Evolutionary conservation across 2,113 vertebrate species (phyloP).

Genomic region (Gymnorhina tibicen): DNA sequence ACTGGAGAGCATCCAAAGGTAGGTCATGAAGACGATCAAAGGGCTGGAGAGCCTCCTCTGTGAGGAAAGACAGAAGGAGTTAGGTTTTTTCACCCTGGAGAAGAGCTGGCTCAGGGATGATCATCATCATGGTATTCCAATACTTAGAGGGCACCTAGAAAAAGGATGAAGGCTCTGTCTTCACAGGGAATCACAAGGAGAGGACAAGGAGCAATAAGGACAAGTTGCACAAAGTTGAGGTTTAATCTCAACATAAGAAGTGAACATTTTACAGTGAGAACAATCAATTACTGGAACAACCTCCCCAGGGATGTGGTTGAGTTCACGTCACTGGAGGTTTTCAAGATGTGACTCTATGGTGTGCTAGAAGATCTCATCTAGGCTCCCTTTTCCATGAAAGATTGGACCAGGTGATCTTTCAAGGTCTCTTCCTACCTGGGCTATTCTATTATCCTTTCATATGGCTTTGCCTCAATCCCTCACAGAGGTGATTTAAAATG

Average conservation of each 20-base stretch:
- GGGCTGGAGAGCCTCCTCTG: neutral
- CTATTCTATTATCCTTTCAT: neutral
- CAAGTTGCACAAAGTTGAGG: neutral
- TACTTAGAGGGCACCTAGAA: neutral
- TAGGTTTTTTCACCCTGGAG: neutral
- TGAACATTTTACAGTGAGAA: neutral
- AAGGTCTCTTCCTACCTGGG: neutral
- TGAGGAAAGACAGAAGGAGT: neutral
- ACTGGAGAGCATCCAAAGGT: neutral
- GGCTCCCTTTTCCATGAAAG: neutral
- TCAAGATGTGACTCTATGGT: neutral
- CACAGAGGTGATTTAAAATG: neutral
- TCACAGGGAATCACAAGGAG: neutral
- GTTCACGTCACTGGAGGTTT: neutral
- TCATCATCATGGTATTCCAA: neutral
- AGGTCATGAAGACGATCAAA: neutral
- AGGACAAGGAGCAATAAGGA: neutral
- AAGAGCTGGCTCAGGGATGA: neutral
- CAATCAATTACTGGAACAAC: neutral
- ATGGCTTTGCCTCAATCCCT: neutral
- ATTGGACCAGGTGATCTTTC: neutral
- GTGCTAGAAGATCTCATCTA: neutral
- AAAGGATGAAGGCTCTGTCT: neutral
- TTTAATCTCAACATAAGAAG: neutral
- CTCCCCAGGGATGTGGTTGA: neutral